Base-by-base conservation (phyloP, 2,113 vertebrate genomes). In the Hystrix cristata region DNA sequence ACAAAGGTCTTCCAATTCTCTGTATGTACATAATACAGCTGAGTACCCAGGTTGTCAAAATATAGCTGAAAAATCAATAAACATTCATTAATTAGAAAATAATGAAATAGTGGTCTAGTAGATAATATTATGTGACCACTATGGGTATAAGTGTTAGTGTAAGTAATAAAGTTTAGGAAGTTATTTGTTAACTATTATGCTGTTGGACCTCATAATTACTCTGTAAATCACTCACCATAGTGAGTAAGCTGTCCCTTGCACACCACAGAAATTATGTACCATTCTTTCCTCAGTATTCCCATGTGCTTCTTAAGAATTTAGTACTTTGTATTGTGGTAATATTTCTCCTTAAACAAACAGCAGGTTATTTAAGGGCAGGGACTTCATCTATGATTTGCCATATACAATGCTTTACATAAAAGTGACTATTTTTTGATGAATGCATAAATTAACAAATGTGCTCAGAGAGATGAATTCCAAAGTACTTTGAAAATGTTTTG, bases 231-330 rank as follows among this genome's bases (percentile, higher is more conserved):
- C 19, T 43, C 2, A 7, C 38, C 2, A 15, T 19, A 16, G 6
- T 21, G 51, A 51, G 31, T 10, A 79, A 31, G 19, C 13, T 43
- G 12, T n/a, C 29, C 55, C 55, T 38, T 1, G 25, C 5, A 27
- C 10, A 81, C 25, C 29, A 16, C 0, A 2, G 27, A 65, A 21
- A 3, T 59, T 3, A 19, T 4, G 4, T 23, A 8, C 1, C 1
- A 51, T 7, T 53, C 65, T n/a, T 12, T 53, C 31, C 19, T 82
- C 46, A 1, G 13, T 11, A 60, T 12, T 53, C 31, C 21, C 21
- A 29, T 27, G 8, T 2, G 3, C 2, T 8, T 8, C 18, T 48
- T 51, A 84, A 31, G 25, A 71, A 71, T 25, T 21, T 31, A n/a
- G 62, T 29, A 4, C 7, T 43, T 2, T 69, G 14, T 2, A 83